Base-by-base conservation (phyloP, 2,113 vertebrate genomes). In the Bufo bufo region DNA sequence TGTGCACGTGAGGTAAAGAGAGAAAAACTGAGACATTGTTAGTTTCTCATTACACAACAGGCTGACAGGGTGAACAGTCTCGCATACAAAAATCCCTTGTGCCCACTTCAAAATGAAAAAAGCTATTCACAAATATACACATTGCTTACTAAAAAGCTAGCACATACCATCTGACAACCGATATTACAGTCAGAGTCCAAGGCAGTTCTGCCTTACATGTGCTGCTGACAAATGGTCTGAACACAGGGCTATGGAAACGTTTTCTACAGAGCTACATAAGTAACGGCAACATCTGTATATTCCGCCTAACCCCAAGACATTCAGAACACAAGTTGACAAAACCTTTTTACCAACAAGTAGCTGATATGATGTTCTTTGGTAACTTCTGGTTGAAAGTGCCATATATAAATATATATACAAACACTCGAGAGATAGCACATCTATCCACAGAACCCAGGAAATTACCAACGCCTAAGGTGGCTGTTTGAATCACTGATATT, bases 1-100 rank as follows among this genome's bases (percentile, higher is more conserved):
- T 88, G 81, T 84, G 82, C 87, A 54, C 63, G 58, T 56, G 89
- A 92, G 87, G 92, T 90, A 94, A 92, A 94, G 92, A 94, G 89
- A 94, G 86, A 94, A 91, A 94, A 92, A 94, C 94, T 94, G 94
- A 93, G 92, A 92, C 91, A 94, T 92, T 66, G 91, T 94, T 94
- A 94, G 93, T 93, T 87, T 91, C 85, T 87, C 89, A 90, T 90
- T 84, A 85, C 69, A 52, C 86, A 89, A 85, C 81, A 74, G 13
- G 20, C 19, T 81, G 63, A 81, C 82, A 71, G 87, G 85, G 23
- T 56, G 23, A 84, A 89, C 54, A 49, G 54, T 23, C 79, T 59
- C 78, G 90, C 16, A 50, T 77, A 85, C 45, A 71, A 82, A 82
- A 82, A 59, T 12, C 8, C 33, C 33, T 74, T 49, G 45, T 33